Evolutionary conservation across 2,888 invertebrate genomes (phyloP), one percentile per base, ranked within the genome.

Genomic region (Ennomos fuscantarius): DNA sequence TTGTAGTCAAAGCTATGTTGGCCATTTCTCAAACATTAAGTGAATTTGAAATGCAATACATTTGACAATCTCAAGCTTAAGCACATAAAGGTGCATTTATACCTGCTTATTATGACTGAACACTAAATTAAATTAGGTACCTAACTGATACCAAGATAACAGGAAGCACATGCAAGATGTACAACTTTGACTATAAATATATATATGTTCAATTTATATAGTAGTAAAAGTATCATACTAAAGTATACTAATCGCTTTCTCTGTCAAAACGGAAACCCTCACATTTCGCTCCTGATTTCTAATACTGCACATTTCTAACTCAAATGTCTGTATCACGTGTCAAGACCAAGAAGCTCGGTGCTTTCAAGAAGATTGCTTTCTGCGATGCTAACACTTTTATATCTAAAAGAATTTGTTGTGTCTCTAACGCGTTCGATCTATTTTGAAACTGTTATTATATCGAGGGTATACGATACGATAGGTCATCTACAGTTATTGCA

Each of bases 401-500:
- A 55, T 50, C 39, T 47, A 57, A 51, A 55, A 45, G 52, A 50
- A 59, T 61, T 62, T 46, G 34, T 48, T 50, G 55, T 62, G 60
- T 62, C 50, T 58, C 46, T 52, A 52, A 61, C 42, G 56, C 53
- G 52, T 57, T 60, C 60, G 45, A 65, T 60, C 48, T 41, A 40
- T 36, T 53, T 55, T 24, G 8, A 39, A 42, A 47, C 37, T 40
- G 55, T 58, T 58, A 55, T 53, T 31, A 52, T 59, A 51, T 62
- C 53, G 58, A 41, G 43, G 31, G 51, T 42, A 47, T 32, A 46
- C 43, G 61, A 63, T 65, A 58, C 41, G 61, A 63, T 65, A 58
- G 62, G 56, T 64, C 62, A 67, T 67, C 61, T 63, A 59, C 55
- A 52, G 65, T 65, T 69, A 65, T 65, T 66, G 67, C 56, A 49